Evolutionary conservation across 2,888 invertebrate species (phyloP).

Genomic region (Trisateles emortualis): DNA sequence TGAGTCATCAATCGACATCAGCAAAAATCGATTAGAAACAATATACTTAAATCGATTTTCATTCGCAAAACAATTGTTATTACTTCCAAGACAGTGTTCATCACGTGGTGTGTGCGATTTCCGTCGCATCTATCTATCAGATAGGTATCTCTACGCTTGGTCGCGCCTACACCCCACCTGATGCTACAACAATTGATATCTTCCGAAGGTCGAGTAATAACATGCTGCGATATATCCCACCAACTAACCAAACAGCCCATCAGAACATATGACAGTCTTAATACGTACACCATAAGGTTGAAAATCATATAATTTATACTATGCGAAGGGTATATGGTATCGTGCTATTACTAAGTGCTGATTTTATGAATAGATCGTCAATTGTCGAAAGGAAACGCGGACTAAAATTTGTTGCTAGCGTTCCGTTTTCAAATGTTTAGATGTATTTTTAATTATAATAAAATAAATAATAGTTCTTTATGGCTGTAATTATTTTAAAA

Average conservation of each 20-base stretch:
- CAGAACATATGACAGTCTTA: conserved; percentile 10
- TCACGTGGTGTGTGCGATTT: conserved; percentile 43
- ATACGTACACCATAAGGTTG: conserved; percentile 17
- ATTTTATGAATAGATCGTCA: conserved; percentile 70
- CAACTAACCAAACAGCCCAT: conserved; percentile 16
- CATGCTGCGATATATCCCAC: conserved; percentile 54
- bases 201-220: conserved; percentile 83
- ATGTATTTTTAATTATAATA: conserved; percentile 23
- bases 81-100: conserved; percentile 24
- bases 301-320: conserved; percentile 4
- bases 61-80: conserved; percentile 1
- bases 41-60: neutral
- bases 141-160: conserved; percentile 73
- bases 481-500: neutral
- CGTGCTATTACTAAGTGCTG: conserved; percentile 47
- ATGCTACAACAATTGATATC: conserved; percentile 79
- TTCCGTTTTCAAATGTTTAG: conserved; percentile 33
- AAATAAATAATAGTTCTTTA: no score
- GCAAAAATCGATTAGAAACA: no score
- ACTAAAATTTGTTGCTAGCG: conserved; percentile 53
- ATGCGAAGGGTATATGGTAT: neutral
- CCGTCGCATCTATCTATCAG: conserved; percentile 57
- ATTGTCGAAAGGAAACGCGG: conserved; percentile 66
- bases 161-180: conserved; percentile 59
- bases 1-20: no score